Conservation (phyloP, 2,113 vertebrate species). For the Tyto alba region DNA sequence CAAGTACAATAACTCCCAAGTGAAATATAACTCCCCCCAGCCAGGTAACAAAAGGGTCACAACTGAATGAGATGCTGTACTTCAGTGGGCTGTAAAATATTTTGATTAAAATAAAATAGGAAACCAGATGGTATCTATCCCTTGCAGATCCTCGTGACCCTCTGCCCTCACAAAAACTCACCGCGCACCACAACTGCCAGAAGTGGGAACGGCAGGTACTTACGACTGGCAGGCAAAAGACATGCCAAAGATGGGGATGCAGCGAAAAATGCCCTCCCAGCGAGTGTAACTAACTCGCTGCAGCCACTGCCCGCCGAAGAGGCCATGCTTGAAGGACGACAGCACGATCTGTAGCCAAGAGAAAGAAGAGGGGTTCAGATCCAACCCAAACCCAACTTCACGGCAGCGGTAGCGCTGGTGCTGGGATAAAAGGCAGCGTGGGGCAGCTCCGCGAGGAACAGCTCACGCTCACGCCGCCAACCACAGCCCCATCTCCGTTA, state of each 20-base stretch:
- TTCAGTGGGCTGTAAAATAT: not conserved
- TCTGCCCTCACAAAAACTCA: not conserved
- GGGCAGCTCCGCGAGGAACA: not conserved
- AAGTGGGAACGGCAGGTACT: slow-evolving; percentile 70
- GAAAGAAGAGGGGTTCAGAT: slow-evolving; percentile 45
- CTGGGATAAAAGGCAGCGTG: not conserved
- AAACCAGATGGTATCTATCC: not conserved
- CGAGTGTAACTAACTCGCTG: slow-evolving; percentile 82
- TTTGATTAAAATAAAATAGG: not conserved
- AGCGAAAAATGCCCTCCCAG: slow-evolving; percentile 97
- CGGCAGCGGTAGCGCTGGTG: not conserved
- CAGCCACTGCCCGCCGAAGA: slow-evolving; percentile 91
- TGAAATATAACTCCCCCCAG: not conserved
- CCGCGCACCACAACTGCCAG: not conserved
- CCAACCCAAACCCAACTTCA: not conserved
- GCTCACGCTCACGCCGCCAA: not conserved
- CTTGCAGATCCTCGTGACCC: not conserved
- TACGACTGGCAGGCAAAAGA: slow-evolving; percentile 99
- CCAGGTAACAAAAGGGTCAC: not conserved
- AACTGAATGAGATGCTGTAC: not conserved
- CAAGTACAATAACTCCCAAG: not conserved
- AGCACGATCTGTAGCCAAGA: slow-evolving; percentile 84
- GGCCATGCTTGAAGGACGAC: slow-evolving; percentile 92
- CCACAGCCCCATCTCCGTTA: not conserved
- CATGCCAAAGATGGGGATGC: slow-evolving; percentile 98